These are phyloP conservation scores for Drosophila asahinai DNA, from an alignment of 1,140 invertebrate genomes.

Conservation along the genomic window DNA sequence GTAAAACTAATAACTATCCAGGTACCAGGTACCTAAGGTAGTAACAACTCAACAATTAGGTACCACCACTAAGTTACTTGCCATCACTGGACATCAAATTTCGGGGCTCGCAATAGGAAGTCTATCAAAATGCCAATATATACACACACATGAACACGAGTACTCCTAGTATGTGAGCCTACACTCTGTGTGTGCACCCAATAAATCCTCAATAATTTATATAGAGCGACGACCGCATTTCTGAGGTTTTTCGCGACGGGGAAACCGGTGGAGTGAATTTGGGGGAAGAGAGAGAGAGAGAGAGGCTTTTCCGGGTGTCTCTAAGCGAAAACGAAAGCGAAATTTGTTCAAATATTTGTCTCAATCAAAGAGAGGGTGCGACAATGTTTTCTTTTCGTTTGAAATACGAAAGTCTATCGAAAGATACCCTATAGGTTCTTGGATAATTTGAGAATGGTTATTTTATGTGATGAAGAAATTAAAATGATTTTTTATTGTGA, in stretches of 20 bases:
- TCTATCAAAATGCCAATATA: slow-evolving; percentile 62
- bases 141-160: not conserved
- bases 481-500: no score
- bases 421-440: not conserved
- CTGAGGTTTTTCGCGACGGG: slow-evolving; percentile 17
- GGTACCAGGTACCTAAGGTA: no score
- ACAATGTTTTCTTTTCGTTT: slow-evolving; percentile 9
- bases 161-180: slow-evolving; percentile 4
- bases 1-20: not conserved
- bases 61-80: not conserved
- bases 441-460: not conserved
- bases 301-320: slow-evolving; percentile 23
- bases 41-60: no score
- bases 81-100: slow-evolving; percentile 9
- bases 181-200: slow-evolving; percentile 36
- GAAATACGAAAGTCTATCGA: not conserved
- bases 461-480: not conserved
- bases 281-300: not conserved
- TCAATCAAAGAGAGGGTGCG: slow-evolving; percentile 58
- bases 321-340: slow-evolving; percentile 24
- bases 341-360: slow-evolving; percentile 81
- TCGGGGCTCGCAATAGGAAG: slow-evolving; percentile 8
- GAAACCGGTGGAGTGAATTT: not conserved
- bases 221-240: slow-evolving; percentile 52
- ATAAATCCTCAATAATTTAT: slow-evolving; percentile 77